A percentile compares a stretch with the other conserved stretches of the same genome.
These are phyloP conservation scores for Psittacula echo DNA, from an alignment of 2,797 vertebrate species.

Conservation along the genomic window DNA sequence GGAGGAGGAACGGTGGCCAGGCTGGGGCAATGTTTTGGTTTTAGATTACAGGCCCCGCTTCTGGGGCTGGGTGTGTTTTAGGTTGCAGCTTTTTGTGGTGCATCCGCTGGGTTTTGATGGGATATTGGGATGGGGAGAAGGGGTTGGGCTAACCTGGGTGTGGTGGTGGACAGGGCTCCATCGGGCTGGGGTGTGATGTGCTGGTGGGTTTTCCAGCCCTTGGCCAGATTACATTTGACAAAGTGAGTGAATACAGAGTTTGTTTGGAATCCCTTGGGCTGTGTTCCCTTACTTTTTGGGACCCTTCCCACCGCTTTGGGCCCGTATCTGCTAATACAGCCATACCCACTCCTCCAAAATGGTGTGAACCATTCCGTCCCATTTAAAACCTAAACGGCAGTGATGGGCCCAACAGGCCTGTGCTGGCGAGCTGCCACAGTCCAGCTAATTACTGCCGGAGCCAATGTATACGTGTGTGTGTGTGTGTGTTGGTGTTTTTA, in stretches of 20 bases:
- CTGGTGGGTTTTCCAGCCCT: not conserved
- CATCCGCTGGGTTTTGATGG: not conserved
- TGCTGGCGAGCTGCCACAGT: accelerated
- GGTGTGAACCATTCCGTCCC: not conserved
- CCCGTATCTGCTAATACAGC: accelerated
- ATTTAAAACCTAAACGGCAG: not conserved
- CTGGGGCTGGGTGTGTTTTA: not conserved
- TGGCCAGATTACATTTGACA: not conserved
- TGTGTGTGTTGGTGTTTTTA: not conserved
- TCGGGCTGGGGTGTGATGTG: not conserved
- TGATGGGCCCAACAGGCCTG: not conserved
- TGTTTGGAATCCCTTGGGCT: not conserved
- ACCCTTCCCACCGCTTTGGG: not conserved
- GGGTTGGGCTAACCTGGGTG: not conserved
- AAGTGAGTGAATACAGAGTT: not conserved
- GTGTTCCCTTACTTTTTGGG: not conserved
- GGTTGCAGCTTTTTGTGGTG: not conserved
- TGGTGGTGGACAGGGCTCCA: not conserved
- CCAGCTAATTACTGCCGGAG: not conserved
- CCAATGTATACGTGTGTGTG: not conserved
- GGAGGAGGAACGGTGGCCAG: not conserved
- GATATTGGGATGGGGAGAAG: not conserved
- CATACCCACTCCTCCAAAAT: not conserved
- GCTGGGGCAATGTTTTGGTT: not conserved
- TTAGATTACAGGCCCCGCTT: not conserved